phyloP scores from a whole-genome alignment of 2,113 vertebrate genomes.

The Poecilia latipinna region DNA sequence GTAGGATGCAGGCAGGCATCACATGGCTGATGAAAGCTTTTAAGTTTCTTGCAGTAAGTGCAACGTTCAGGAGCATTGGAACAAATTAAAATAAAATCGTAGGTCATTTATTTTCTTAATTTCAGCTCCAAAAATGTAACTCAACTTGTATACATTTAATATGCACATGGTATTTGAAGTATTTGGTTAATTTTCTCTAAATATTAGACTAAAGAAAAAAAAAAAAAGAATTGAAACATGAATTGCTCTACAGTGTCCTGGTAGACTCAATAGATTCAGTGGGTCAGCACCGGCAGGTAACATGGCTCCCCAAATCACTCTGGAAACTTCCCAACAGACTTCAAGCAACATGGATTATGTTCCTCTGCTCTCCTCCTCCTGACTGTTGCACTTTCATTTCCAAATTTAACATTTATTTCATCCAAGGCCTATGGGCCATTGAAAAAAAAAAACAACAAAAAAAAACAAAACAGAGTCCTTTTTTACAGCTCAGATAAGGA shows the following conservation, averaged over 20 bases:
- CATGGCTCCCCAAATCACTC: too few relatives aligned
- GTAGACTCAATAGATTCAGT: background rate
- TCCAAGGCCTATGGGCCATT: too few relatives aligned
- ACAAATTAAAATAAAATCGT: background rate
- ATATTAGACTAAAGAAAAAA: background rate
- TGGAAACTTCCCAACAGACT: too few relatives aligned
- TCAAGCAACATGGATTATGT: too few relatives aligned
- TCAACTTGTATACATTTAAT: background rate
- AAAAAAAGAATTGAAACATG: background rate
- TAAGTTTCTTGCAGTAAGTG: slow-evolving; percentile 10
- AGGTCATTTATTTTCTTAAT: background rate
- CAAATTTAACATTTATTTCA: too few relatives aligned
- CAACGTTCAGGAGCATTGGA: background rate
- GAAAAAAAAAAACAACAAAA: too few relatives aligned
- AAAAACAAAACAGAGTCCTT: too few relatives aligned
- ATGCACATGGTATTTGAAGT: background rate
- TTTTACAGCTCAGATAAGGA: too few relatives aligned
- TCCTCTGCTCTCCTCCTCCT: too few relatives aligned
- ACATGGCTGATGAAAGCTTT: slow-evolving; percentile 8
- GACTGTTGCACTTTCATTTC: too few relatives aligned
- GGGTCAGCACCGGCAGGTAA: too few relatives aligned
- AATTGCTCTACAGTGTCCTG: background rate
- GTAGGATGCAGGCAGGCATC: background rate
- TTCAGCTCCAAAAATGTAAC: background rate
- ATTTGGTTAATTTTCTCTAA: background rate